Base-by-base conservation (phyloP, 2,113 vertebrate species). In the Plecotus auritus region DNA sequence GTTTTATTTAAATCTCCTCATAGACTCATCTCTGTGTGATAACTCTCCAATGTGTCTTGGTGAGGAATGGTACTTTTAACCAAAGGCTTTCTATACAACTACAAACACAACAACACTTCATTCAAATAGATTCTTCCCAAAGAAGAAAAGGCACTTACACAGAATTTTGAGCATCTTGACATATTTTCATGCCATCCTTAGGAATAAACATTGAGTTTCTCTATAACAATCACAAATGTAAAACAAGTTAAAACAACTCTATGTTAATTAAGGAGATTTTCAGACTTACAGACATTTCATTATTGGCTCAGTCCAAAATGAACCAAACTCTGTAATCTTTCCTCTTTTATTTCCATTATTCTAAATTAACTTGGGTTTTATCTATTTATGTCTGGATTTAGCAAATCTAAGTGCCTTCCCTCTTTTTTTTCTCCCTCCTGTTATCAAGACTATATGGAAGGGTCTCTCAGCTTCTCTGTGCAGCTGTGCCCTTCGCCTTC, bases 1-100 rank as follows among this genome's bases (percentile, higher is more conserved):
- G 47, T 93, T 97, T 93, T 61, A 96, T 85, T 94, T 72, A 90
- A 73, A 95, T 96, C 61, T 92, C 45, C 30, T 88, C 42, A 17
- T 9, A 93, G 77, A 93, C 14, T 16, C 85, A 42, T 92, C 92
- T 90, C 94, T 83, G 77, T 92, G 84, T 73, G 84, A 69, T 56
- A 59, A 85, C 82, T 91, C 18, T 93, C 37, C 82, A 56, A 74
- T 64, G 73, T 13, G n/a, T 67, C 51, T 81, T 54, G 54, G 32
- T 30, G 23, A 87, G 74, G 51, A 66, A 74, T 14, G 7, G 14
- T 66, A n/a, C 16, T 93, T 70, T 84, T 83, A 69, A 89, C 56
- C 91, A 78, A 89, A 90, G 66, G 2, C 69, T n/a, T 95, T 95
- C 90, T 49, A 47, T 35, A 13, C 7, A 2, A 92, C 54, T 7